Evolutionary conservation across 2,888 invertebrate species (phyloP), one percentile per base, ranked within the genome.

Genomic region (Melieria omissa): DNA sequence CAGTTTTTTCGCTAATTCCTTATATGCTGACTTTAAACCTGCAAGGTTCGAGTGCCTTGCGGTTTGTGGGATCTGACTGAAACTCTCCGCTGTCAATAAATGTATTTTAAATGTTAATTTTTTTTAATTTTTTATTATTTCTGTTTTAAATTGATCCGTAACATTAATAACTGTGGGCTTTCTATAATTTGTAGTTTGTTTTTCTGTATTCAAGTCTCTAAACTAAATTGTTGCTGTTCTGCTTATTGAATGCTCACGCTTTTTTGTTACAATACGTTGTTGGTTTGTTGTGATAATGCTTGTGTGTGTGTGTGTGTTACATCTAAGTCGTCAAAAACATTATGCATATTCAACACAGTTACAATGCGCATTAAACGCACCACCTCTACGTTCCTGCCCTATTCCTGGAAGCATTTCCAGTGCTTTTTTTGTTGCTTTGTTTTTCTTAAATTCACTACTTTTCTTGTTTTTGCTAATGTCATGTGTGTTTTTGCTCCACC

Each of bases 61-160:
- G 29, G 29, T 3, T 29, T 29, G 29, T 29, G 29, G 29, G 29
- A 3, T 29, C 29, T 29, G 29, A 29, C 29, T 29, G 3, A 2
- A 29, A 12, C 52, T 52, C 49, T 71, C 8, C n/a, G 45, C 16
- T 47, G 7, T 6, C 54, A 77, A 78, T 80, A 80, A 80, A 79
- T 80, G 80, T 80, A 80, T 80, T 79, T 80, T 78, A 78, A 79
- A 79, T 78, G 73, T 79, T 76, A 76, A 67, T 75, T 74, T 66
- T 66, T 72, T 65, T 70, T 49, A n/a, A 66, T 73, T 70, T 47
- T 65, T 71, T 66, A 65, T n/a, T 49, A 6, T 65, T 62, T 44
- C 52, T 44, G 52, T 0, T 29, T 47, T 7, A 42, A 58, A 46
- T 62, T 62, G n/a, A 16, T 16, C 42, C 45, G 41, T 52, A 74